These are phyloP conservation scores for Polyommatus icarus DNA, from an alignment of 2,888 invertebrate species.

Conservation along the genomic window DNA sequence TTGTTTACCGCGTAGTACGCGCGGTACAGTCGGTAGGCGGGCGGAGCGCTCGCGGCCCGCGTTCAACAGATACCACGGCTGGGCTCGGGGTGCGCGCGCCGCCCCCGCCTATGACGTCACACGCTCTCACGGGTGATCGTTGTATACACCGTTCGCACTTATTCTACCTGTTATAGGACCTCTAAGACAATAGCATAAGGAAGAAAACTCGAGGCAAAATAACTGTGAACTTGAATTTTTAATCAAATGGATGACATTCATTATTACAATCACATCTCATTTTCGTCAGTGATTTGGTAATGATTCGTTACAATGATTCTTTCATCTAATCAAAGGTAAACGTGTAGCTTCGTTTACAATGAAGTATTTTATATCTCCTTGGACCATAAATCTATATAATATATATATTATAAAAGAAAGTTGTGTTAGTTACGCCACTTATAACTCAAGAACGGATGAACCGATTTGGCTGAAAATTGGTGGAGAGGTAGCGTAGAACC, in stretches of 20 bases:
- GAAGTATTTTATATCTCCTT: too few relatives aligned
- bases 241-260: constrained; percentile 44
- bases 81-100: constrained; percentile 44
- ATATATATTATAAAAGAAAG: too few relatives aligned
- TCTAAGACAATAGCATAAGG: not conserved
- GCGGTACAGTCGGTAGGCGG: constrained; percentile 55
- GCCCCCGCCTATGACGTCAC: constrained; percentile 70
- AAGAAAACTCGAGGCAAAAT: not conserved
- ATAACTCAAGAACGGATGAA: too few relatives aligned
- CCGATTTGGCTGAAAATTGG: too few relatives aligned
- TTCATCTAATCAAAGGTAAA: not conserved
- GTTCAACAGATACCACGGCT: constrained; percentile 59
- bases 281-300: constrained; percentile 1
- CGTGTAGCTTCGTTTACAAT: not conserved
- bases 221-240: constrained; percentile 47
- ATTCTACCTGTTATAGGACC: constrained; percentile 50
- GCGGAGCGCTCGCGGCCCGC: constrained; percentile 64
- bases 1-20: constrained; percentile 54
- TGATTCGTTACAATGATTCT: not conserved
- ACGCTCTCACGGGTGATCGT: constrained; percentile 60
- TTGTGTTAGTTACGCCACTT: too few relatives aligned
- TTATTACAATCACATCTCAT: constrained; percentile 11
- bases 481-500: too few relatives aligned
- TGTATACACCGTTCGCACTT: constrained; percentile 43
- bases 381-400: too few relatives aligned